Evolutionary conservation across 2,888 invertebrate genomes (phyloP).

Genomic region (Eupeodes luniger): DNA sequence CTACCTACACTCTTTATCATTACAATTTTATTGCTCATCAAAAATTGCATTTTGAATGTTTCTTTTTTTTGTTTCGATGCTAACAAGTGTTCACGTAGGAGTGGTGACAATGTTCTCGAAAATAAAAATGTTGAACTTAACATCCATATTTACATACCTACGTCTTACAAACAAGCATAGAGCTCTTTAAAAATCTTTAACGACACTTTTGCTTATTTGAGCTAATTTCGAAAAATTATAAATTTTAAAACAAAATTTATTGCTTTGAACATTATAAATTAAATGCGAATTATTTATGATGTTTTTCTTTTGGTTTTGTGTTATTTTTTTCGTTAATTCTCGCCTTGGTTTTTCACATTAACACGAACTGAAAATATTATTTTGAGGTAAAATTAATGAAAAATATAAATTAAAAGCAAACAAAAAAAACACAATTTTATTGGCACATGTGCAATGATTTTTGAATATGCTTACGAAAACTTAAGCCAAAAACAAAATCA

Average conservation of each 20-base stretch:
- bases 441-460: constrained; percentile 34
- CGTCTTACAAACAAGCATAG: not conserved
- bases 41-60: not conserved
- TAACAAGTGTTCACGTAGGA: constrained; percentile 22
- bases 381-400: constrained; percentile 24
- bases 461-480: not conserved
- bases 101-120: constrained; percentile 19
- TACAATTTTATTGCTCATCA: constrained; percentile 3
- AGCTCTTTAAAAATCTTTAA: not conserved
- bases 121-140: not conserved
- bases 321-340: constrained; percentile 24
- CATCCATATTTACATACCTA: not conserved
- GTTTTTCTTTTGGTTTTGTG: not conserved
- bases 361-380: constrained; percentile 23
- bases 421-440: constrained; percentile 4
- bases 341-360: constrained; percentile 45
- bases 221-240: not conserved
- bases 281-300: constrained; percentile 35
- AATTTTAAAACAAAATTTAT: constrained; percentile 60
- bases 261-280: constrained; percentile 34
- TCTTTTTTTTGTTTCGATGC: not conserved
- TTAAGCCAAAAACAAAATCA: not conserved
- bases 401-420: not conserved
- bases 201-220: constrained; percentile 21
- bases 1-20: not conserved